Conservation (phyloP, 2,113 vertebrate species). For the Cephalopholis sonnerati region DNA sequence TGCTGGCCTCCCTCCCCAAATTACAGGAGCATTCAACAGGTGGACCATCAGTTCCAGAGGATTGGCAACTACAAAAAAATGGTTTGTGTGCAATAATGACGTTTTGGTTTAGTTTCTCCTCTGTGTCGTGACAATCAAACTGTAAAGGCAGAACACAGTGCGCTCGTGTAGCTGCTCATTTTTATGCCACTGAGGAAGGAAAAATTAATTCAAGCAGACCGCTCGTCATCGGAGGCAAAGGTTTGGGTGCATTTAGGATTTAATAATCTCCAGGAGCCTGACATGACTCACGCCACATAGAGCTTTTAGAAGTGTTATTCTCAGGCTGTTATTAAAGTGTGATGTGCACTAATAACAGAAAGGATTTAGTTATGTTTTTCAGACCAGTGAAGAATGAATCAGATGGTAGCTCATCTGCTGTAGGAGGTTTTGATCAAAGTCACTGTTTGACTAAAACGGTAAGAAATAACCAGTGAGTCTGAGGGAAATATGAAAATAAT, state of each 20-base stretch:
- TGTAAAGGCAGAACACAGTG: background rate
- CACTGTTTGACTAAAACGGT: background rate
- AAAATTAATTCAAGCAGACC: background rate
- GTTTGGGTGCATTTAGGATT: conserved; percentile 6
- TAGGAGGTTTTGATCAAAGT: background rate
- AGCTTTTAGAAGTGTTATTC: conserved; percentile 33
- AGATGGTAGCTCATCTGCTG: background rate
- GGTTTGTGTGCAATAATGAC: background rate
- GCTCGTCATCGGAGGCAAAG: background rate
- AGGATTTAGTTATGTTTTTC: background rate
- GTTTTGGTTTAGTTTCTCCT: background rate
- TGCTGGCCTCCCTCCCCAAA: background rate
- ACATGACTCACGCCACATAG: conserved; percentile 33
- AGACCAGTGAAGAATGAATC: background rate
- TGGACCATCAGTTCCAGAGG: background rate
- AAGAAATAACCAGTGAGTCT: background rate
- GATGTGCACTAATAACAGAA: conserved; percentile 27
- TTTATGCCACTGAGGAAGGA: background rate
- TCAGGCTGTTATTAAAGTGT: background rate
- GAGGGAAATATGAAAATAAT: too few species aligned
- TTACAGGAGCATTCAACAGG: background rate
- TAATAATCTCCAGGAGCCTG: conserved; percentile 21
- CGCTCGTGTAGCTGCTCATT: background rate
- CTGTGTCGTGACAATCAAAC: background rate
- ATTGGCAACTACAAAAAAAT: background rate